Base-by-base conservation (phyloP, 2,888 invertebrate genomes). In the Chorisops tibialis region DNA sequence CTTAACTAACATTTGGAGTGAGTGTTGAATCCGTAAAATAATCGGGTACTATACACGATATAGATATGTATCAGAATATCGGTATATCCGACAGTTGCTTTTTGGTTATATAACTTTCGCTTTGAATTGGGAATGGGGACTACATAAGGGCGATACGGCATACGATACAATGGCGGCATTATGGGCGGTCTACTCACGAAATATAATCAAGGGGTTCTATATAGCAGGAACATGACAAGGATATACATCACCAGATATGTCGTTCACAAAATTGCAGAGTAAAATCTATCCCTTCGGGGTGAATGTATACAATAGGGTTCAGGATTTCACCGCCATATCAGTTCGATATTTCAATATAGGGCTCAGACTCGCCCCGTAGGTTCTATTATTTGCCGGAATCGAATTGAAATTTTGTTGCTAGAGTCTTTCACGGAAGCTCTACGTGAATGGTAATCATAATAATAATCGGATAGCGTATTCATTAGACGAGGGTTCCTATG, bases 371-470 rank as follows among this genome's bases (percentile, higher is more conserved):
- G 38, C 38, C 19, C 39, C 21, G 39, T 52, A 19, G 56, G 56
- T 56, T 56, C 24, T 43, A 56, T 56, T 56, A 56, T 56, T 56
- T 43, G 56, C 18, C 56, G 45, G 56, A 56, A 56, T 56, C 56
- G 43, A 56, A 56, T 56, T 56, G 56, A 56, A 56, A 56, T 56
- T 43, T 45, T 56, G 56, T 56, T 56, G 45, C 30, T 43, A 43
- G 14, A 56, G 56, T 16, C 56, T 43, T 56, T 56, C 56, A 56
- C 30, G 30, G 12, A 30, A 43, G 43, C 56, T 30, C 56, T 45
- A 14, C 56, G 56, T 56, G 56, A 56, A 56, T 56, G 56, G 56
- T 56, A 56, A 56, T 56, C 56, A 56, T 56, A 56, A 56, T 56
- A 48, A 56, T 56, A 56, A 56, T 56, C 45, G 56, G 56, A 43